phyloP scores from a whole-genome alignment of 1,140 invertebrate genomes.

The Cotesia vestalis region DNA sequence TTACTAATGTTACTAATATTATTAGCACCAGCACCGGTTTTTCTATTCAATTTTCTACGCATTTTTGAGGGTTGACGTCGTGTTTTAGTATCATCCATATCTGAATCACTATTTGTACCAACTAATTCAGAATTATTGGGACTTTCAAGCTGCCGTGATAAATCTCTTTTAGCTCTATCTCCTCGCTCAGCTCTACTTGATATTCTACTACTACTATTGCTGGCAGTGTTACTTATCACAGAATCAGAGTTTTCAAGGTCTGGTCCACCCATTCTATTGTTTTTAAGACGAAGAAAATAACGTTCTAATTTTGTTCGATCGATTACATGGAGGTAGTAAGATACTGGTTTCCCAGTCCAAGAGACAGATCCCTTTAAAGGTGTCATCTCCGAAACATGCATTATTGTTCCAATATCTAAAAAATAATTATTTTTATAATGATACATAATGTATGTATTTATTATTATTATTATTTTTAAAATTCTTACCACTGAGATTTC shows the following conservation, averaged over 20 bases:
- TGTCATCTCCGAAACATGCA: constrained; percentile 96
- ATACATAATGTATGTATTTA: neutral
- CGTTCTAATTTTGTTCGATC: constrained; percentile 95
- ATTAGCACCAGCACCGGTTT: constrained; percentile 48
- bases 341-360: constrained; percentile 98
- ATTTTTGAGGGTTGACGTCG: constrained; percentile 59
- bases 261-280: constrained; percentile 80
- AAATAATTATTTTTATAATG: constrained; percentile 43
- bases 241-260: constrained; percentile 63
- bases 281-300: constrained; percentile 92
- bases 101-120: constrained; percentile 57
- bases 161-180: constrained; percentile 61
- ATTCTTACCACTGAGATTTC: constrained; percentile 76
- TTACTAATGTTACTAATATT: too few species aligned
- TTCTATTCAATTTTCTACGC: constrained; percentile 62
- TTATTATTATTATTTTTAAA: constrained; percentile 38
- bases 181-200: constrained; percentile 52
- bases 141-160: constrained; percentile 60
- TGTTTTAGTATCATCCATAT: constrained; percentile 55
- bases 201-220: constrained; percentile 57
- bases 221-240: constrained; percentile 66
- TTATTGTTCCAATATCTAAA: constrained; percentile 96
- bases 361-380: constrained; percentile 94
- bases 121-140: constrained; percentile 58
- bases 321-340: constrained; percentile 97